Conservation (phyloP, 2,797 vertebrate species). For the Ciconia nigra region DNA sequence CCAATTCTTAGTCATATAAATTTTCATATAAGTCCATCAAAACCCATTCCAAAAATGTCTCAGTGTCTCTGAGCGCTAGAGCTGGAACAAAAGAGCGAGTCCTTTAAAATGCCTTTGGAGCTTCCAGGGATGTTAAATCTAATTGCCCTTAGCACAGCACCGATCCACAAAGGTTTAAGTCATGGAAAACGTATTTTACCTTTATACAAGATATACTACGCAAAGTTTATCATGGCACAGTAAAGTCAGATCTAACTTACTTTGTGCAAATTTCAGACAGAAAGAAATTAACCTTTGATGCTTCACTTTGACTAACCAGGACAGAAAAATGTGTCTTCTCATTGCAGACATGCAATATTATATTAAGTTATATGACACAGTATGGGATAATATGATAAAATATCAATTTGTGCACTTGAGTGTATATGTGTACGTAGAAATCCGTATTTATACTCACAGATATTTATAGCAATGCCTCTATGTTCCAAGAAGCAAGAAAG, state of each 20-base stretch:
- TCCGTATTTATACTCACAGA: not conserved
- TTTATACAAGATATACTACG: conserved; percentile 67
- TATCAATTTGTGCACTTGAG: not conserved
- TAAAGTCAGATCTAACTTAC: conserved; percentile 66
- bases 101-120: conserved; percentile 72
- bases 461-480: not conserved
- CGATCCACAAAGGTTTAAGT: conserved; percentile 74
- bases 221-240: conserved; percentile 68
- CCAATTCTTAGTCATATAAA: conserved; percentile 77
- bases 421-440: not conserved
- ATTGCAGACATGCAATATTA: not conserved
- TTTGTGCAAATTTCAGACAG: conserved; percentile 38
- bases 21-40: conserved; percentile 79
- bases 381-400: not conserved
- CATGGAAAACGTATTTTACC: conserved; percentile 75
- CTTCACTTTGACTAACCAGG: conserved; percentile 56
- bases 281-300: conserved; percentile 45
- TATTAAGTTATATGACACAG: not conserved
- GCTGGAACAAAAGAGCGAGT: conserved; percentile 72
- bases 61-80: conserved; percentile 71
- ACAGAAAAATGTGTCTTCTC: conserved; percentile 48
- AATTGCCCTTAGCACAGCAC: conserved; percentile 66
- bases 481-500: not conserved
- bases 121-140: conserved; percentile 78
- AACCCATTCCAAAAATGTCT: conserved; percentile 79